Conservation (phyloP, 2,888 invertebrate species). For the Acanthoscelides obtectus region DNA sequence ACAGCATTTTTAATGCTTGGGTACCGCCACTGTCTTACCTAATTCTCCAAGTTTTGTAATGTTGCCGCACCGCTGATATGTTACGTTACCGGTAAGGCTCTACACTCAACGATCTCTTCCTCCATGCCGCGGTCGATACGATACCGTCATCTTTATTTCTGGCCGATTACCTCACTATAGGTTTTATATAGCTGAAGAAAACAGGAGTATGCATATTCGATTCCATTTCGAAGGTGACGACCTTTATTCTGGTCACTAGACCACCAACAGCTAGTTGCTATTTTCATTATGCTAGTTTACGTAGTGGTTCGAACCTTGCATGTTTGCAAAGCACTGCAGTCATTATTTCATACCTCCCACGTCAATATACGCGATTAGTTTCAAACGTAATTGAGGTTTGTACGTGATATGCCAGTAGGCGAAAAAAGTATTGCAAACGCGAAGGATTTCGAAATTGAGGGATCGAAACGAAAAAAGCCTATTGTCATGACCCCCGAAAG, state of each 20-base stretch:
- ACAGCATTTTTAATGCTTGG: background rate
- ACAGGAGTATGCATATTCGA: background rate
- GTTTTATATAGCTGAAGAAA: conserved; percentile 17
- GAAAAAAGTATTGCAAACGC: no score
- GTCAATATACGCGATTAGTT: no score
- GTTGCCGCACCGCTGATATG: background rate
- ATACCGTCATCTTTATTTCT: conserved; percentile 30
- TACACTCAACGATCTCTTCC: conserved; percentile 7
- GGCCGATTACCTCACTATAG: conserved; percentile 29
- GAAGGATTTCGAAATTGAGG: no score
- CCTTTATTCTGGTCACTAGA: background rate
- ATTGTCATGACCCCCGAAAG: no score
- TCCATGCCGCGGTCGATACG: conserved; percentile 12
- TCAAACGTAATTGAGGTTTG: no score
- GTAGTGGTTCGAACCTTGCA: no score
- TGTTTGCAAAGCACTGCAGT: no score
- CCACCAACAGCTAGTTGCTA: background rate
- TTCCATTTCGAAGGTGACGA: background rate
- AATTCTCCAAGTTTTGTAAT: background rate
- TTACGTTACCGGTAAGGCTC: background rate
- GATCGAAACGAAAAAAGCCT: no score
- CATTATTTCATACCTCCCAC: no score
- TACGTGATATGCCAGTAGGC: no score
- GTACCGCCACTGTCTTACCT: background rate
- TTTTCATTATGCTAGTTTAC: background rate